Evolutionary conservation across 1,140 invertebrate species (phyloP).

Genomic region (Reticulitermes speratus): DNA sequence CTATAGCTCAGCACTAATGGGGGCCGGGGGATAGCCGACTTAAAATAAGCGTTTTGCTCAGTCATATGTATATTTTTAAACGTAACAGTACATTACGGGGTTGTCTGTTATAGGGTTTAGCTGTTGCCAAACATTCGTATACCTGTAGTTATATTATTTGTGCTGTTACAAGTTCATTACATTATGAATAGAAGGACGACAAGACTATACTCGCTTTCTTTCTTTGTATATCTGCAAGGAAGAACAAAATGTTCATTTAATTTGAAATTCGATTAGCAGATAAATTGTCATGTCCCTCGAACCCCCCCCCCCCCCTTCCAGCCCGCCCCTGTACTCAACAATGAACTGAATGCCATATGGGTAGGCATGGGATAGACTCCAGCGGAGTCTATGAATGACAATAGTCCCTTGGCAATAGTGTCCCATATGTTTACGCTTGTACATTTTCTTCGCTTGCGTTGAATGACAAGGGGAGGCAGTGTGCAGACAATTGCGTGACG

Average conservation of each 20-base stretch:
- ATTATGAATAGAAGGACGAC: too few species aligned
- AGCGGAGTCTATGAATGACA: neutral
- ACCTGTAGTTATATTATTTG: too few species aligned
- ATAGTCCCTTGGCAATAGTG: neutral
- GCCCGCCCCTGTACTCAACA: neutral
- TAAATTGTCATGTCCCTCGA: neutral
- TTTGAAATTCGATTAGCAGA: slow-evolving; percentile 13
- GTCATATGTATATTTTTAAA: too few species aligned
- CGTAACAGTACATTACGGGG: too few species aligned
- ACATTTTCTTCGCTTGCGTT: slow-evolving; percentile 2
- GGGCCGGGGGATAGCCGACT: too few species aligned
- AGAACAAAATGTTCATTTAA: slow-evolving; percentile 16
- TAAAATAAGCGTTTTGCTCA: too few species aligned
- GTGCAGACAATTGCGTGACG: neutral
- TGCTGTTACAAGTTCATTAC: too few species aligned
- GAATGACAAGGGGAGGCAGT: neutral
- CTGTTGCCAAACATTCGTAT: too few species aligned
- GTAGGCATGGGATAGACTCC: neutral
- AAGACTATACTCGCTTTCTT: too few species aligned
- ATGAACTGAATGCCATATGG: neutral
- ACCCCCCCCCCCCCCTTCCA: neutral
- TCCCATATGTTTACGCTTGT: slow-evolving; percentile 5
- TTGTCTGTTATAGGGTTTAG: too few species aligned
- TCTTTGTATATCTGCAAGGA: too few species aligned
- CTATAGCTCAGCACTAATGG: too few species aligned